Base-by-base conservation (phyloP, 2,113 vertebrate species). In the Rutilus rutilus region DNA sequence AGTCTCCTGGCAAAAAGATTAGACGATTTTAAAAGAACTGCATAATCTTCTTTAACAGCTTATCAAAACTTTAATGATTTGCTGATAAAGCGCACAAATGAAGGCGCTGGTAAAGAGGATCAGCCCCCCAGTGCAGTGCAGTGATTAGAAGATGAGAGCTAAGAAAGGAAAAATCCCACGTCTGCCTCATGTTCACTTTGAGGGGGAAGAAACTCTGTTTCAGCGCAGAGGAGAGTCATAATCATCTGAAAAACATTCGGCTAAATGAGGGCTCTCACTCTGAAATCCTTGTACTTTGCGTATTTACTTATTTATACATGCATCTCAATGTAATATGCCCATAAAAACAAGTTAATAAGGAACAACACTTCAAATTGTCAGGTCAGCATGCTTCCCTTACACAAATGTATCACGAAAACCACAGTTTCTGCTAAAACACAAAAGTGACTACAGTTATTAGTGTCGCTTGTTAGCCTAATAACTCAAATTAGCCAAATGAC, bases 41-140 rank as follows among this genome's bases (percentile, higher is more conserved):
- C 92, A 39, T 96, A 95, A 95, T 96, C 95, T 94, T 92, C 94
- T 95, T 95, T 93, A 94, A 95, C 91, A 94, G 94, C 94, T 96
- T 95, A 95, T 95, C 94, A 94, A 94, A 95, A 96, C 94, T 96
- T 95, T 93, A 95, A 95, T 95, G 95, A 96, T 96, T 94, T 93
- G 90, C 90, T 92, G 95, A 96, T 95, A 96, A 95, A 95, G 93
- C 94, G 93, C 93, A 94, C 92, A 94, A 95, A 95, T 96, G 95
- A 95, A 96, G 94, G 93, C 94, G 93, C 93, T 93, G 92, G 93
- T 93, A 95, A 95, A 95, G 94, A 95, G 94, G 95, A 95, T 96
- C 94, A 95, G 93, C 93, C 93, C 93, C 91, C 92, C 92, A 94
- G 93, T 94, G 93, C 93, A 93, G 94, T 94, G 91, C 91, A 94